Evolutionary conservation across 2,113 vertebrate species (phyloP).

Genomic region (Clarias gariepinus): DNA sequence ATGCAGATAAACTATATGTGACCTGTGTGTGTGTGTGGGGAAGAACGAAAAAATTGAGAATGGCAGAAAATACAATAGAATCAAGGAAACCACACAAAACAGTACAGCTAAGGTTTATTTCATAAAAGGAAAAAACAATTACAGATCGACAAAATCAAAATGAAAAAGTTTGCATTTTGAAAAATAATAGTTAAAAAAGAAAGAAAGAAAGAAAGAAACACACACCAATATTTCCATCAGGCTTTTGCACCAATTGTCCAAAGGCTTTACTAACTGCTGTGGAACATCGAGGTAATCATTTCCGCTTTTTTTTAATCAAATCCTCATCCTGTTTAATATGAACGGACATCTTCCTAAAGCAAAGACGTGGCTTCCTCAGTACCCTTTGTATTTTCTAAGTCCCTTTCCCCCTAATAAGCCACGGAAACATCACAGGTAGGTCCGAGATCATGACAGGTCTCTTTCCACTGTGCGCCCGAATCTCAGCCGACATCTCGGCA

Average conservation of each 20-base stretch:
- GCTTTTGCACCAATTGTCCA: not conserved
- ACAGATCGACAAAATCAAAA: too few relatives aligned
- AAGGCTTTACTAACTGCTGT: not conserved
- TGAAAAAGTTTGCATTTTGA: not conserved
- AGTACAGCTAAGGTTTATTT: not conserved
- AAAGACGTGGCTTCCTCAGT: not conserved
- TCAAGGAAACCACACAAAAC: not conserved
- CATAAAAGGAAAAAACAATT: not conserved
- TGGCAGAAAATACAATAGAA: too few relatives aligned
- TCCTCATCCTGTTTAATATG: not conserved
- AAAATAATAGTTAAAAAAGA: too few relatives aligned
- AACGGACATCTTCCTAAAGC: not conserved
- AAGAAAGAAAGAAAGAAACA: too few relatives aligned
- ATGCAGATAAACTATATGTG: slow-evolving; percentile 4
- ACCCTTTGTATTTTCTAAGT: not conserved
- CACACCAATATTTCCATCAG: not conserved
- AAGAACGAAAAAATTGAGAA: slow-evolving; percentile 12
- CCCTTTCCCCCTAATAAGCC: not conserved
- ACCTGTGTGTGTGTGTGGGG: not conserved
- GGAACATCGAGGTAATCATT: not conserved
- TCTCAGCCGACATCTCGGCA: not conserved
- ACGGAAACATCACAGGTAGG: not conserved
- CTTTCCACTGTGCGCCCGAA: not conserved
- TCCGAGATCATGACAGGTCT: not conserved
- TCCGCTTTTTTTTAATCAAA: not conserved